Conservation (phyloP, 2,113 vertebrate genomes). For the Odocoileus hemionus region DNA sequence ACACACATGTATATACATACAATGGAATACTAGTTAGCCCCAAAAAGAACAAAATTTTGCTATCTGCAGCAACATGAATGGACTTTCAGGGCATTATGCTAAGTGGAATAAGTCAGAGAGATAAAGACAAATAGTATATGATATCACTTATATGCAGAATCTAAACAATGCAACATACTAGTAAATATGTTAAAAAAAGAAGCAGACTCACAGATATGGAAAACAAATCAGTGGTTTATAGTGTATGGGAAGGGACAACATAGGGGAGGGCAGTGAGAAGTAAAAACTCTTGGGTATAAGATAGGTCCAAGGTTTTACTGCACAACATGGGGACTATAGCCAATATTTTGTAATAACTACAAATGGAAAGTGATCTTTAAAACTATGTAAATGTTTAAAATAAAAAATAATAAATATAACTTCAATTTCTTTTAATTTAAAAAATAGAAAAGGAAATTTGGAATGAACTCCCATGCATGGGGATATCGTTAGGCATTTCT, state of each 20-base stretch:
- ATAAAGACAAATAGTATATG: neutral
- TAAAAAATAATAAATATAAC: neutral
- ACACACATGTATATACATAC: accelerated
- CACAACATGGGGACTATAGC: neutral
- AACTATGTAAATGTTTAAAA: neutral
- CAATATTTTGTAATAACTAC: neutral
- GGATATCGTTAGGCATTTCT: neutral
- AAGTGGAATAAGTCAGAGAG: neutral
- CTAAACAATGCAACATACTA: neutral
- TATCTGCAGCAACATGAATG: neutral
- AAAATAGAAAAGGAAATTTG: neutral
- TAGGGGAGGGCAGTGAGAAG: neutral
- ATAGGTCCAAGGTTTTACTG: neutral
- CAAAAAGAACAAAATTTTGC: neutral
- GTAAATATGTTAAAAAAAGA: neutral
- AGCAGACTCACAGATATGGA: neutral
- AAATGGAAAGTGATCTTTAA: neutral
- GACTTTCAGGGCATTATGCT: neutral
- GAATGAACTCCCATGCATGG: neutral
- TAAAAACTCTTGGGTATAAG: neutral
- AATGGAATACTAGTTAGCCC: neutral
- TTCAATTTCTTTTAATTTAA: neutral
- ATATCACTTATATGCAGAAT: neutral
- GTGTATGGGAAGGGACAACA: neutral
- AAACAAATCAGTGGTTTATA: neutral